These are phyloP conservation scores for Oryzaephilus surinamensis DNA, from an alignment of 1,140 invertebrate genomes.

Conservation along the genomic window DNA sequence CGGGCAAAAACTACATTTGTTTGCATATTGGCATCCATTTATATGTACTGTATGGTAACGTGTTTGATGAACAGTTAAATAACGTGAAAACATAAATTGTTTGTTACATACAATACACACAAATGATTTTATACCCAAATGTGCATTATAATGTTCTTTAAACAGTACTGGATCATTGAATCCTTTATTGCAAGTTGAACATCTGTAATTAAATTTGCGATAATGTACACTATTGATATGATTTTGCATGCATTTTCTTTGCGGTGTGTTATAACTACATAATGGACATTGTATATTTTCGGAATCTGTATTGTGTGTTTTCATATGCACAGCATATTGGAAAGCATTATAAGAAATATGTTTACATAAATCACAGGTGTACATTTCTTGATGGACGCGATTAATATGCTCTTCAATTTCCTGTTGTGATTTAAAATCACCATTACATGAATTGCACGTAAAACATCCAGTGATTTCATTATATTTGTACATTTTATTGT, in stretches of 20 bases:
- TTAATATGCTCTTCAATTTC: constrained; percentile 33
- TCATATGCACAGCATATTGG: constrained; percentile 22
- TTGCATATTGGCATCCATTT: constrained; percentile 22
- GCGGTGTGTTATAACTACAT: constrained; percentile 20
- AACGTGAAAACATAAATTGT: constrained; percentile 46
- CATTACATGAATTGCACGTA: constrained; percentile 24
- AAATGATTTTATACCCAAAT: constrained; percentile 57
- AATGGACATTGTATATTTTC: constrained; percentile 22
- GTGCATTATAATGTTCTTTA: constrained; percentile 49
- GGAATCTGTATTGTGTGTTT: constrained; percentile 17
- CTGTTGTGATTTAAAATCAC: constrained; percentile 17
- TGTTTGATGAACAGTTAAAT: constrained; percentile 32
- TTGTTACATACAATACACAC: constrained; percentile 52
- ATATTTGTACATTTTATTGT: constrained; percentile 19
- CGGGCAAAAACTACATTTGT: constrained; percentile 35
- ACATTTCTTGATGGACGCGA: constrained; percentile 21
- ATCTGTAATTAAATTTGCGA: constrained; percentile 36
- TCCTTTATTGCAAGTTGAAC: constrained; percentile 41
- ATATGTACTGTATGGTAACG: constrained; percentile 37
- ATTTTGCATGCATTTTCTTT: constrained; percentile 20
- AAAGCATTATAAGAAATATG: constrained; percentile 17
- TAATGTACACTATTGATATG: constrained; percentile 26
- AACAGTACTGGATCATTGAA: constrained; percentile 31
- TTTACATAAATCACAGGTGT: constrained; percentile 18
- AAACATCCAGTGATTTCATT: constrained; percentile 19